Evolutionary conservation across 2,113 vertebrate genomes (phyloP).

Genomic region (Odocoileus hemionus): DNA sequence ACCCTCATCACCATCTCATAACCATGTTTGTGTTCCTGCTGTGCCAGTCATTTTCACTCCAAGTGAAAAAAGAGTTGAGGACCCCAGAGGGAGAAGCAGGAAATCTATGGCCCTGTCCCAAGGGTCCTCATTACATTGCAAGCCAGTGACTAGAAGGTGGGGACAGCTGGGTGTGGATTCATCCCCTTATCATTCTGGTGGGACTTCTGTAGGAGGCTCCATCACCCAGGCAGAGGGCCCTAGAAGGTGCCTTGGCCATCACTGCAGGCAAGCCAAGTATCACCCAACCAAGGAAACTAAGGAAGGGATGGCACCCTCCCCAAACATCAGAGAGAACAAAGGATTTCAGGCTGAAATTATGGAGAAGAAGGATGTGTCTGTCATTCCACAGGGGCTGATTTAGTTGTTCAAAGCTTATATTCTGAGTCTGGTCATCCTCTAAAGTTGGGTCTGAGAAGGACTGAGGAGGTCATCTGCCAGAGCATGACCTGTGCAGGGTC

Average conservation of each 20-base stretch:
- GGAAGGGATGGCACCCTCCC: neutral
- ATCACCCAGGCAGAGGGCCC: neutral
- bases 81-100: neutral
- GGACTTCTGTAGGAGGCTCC: neutral
- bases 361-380: neutral
- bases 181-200: neutral
- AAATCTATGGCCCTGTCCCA: neutral
- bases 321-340: neutral
- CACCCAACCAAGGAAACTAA: neutral
- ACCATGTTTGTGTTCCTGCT: neutral
- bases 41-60: neutral
- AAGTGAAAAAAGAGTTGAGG: neutral
- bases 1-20: neutral
- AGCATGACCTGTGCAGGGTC: neutral
- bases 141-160: neutral
- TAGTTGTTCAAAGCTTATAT: constrained; percentile 37
- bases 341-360: neutral
- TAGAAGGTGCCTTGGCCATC: neutral
- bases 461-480: constrained; percentile 26
- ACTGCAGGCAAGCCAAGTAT: neutral
- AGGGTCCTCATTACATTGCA: fast-evolving
- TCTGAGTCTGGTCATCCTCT: constrained; percentile 52
- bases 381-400: neutral
- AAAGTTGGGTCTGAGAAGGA: constrained; percentile 15
- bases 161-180: fast-evolving